phyloP scores from a whole-genome alignment of 2,113 vertebrate genomes.

The Clarias macrocephalus region DNA sequence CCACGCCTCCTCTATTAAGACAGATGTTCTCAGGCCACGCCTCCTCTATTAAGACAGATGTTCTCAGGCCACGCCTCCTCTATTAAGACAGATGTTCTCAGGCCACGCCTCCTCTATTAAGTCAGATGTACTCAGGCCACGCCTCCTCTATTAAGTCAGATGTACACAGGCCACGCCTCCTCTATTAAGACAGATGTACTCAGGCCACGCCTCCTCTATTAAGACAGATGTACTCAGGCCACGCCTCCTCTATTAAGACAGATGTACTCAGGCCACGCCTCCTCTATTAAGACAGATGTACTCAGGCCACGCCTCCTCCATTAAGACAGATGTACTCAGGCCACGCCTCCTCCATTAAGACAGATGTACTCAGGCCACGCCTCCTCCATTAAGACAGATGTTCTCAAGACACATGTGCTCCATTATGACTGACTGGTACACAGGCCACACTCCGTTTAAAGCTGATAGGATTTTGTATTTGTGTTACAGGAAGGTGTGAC shows the following conservation, averaged over 20 bases:
- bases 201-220: background rate
- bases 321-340: background rate
- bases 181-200: background rate
- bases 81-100: background rate
- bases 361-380: background rate
- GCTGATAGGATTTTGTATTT: background rate
- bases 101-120: constrained; percentile 29
- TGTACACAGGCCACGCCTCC: background rate
- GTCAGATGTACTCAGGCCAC: too few species aligned
- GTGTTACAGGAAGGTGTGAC: constrained; percentile 89
- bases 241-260: background rate
- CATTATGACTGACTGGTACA: background rate
- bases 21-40: too few species aligned
- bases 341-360: background rate
- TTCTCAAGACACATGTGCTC: background rate
- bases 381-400: background rate
- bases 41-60: too few species aligned
- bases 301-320: background rate
- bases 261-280: background rate
- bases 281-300: background rate
- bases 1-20: too few species aligned
- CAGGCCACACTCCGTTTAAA: background rate
- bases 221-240: background rate
- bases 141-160: background rate
- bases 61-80: background rate